Base-by-base conservation (phyloP, 2,113 vertebrate genomes). In the Panthera uncia region DNA sequence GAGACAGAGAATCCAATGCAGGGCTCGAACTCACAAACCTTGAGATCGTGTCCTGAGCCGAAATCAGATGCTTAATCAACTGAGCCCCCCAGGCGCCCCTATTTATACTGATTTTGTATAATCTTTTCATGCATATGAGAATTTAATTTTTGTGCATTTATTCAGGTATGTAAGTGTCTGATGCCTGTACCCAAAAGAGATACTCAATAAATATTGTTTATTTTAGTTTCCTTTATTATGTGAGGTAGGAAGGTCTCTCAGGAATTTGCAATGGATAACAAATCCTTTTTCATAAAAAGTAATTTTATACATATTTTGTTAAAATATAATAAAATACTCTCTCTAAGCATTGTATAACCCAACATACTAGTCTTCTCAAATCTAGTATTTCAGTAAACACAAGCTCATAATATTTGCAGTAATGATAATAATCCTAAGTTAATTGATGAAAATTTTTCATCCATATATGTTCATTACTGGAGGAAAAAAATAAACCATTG, bases 101-200 rank as follows among this genome's bases (percentile, higher is more conserved):
- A 86, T 89, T 78, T 82, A 82, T 57, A 41, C 5, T 76, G 31
- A 87, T 73, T 89, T n/a, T 97, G 19, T 69, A 48, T 80, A 84
- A 85, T 89, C 11, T 94, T 90, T 76, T 65, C 15, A 55, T 76
- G 23, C 1, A 91, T 23, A 23, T 86, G 94, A 73, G 90, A 89
- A 93, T 92, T 76, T 93, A 76, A 84, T 89, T 41, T 93, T 33
- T 78, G 29, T 95, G 66, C 85, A 73, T 95, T 61, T 73, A 81
- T 84, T 97, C 52, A 66, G 29, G 33, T 83, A 2, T 86, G 5
- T 50, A 83, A 79, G 61, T 31, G 66, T 94, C 41, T 92, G 45
- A 50, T 66, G n/a, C 57, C 38, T 86, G 3, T 76, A 81, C 9
- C 18, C 57, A 27, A 76, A 80, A 73, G 61, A 95, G 41, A 5